Conservation (phyloP, 2,113 vertebrate genomes). For the Uria aalge region DNA sequence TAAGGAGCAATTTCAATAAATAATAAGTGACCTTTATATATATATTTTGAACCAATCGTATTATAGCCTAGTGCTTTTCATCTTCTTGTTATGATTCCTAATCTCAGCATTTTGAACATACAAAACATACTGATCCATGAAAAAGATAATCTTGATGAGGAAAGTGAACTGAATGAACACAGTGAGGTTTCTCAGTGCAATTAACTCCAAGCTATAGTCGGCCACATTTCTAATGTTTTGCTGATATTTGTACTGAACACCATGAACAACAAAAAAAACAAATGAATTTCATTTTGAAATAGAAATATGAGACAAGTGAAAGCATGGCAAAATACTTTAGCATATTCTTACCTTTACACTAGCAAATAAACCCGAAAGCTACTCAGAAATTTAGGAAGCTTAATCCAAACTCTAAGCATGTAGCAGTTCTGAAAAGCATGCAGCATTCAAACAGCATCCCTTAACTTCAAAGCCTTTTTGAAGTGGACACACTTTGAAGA, state of each 20-base stretch:
- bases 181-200: background rate
- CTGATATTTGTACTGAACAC: background rate
- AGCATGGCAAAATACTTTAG: background rate
- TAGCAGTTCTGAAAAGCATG: background rate
- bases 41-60: background rate
- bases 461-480: conserved; percentile 24
- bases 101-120: background rate
- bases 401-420: background rate
- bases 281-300: background rate
- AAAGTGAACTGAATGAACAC: background rate
- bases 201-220: background rate
- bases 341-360: background rate
- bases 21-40: background rate
- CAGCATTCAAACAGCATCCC: background rate
- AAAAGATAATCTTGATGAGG: background rate
- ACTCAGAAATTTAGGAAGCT: background rate
- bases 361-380: background rate
- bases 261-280: background rate
- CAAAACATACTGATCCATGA: background rate
- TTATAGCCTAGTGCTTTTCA: background rate
- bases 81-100: background rate
- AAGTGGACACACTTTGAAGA: background rate
- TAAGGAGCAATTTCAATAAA: conserved; percentile 1
- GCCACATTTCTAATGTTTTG: background rate
- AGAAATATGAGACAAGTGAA: background rate